phyloP scores from a whole-genome alignment of 1,140 invertebrate species.

The Dryas iulia region DNA sequence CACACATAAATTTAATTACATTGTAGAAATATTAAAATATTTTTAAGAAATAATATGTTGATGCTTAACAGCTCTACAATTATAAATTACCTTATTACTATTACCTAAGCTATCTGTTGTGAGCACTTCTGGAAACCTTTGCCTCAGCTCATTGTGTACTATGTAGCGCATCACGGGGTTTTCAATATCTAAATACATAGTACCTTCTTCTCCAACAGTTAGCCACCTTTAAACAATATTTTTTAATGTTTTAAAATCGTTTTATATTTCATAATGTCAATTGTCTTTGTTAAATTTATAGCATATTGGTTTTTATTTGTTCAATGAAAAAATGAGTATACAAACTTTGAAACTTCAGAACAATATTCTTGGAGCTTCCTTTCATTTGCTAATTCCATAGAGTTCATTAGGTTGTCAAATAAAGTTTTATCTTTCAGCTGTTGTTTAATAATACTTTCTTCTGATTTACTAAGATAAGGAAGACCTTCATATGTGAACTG shows the following conservation, averaged over 20 bases:
- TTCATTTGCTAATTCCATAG: conserved; percentile 51
- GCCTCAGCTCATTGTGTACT: conserved; percentile 55
- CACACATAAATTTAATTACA: too few species aligned
- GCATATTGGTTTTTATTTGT: too few species aligned
- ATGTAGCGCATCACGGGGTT: conserved; percentile 55
- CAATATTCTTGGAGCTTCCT: conserved; percentile 80
- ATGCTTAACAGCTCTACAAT: too few species aligned
- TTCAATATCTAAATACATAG: conserved; percentile 62
- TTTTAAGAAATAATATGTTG: too few species aligned
- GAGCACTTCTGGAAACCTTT: conserved; percentile 56
- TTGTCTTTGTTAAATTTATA: too few species aligned
- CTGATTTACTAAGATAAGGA: conserved; percentile 83
- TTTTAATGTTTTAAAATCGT: too few species aligned
- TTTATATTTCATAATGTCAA: not conserved
- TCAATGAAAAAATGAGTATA: not conserved
- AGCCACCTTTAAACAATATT: conserved; percentile 57
- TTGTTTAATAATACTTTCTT: conserved; percentile 75
- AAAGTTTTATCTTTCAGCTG: conserved; percentile 73
- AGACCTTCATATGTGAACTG: conserved; percentile 86
- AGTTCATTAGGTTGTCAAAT: conserved; percentile 39
- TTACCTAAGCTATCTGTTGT: conserved; percentile 77
- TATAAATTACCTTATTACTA: conserved; percentile 70
- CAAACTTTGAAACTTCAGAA: conserved; percentile 69
- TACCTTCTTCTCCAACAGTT: conserved; percentile 44
- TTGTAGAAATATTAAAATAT: too few species aligned